Base-by-base conservation (phyloP, 2,797 vertebrate genomes). In the Coreius guichenoti region DNA sequence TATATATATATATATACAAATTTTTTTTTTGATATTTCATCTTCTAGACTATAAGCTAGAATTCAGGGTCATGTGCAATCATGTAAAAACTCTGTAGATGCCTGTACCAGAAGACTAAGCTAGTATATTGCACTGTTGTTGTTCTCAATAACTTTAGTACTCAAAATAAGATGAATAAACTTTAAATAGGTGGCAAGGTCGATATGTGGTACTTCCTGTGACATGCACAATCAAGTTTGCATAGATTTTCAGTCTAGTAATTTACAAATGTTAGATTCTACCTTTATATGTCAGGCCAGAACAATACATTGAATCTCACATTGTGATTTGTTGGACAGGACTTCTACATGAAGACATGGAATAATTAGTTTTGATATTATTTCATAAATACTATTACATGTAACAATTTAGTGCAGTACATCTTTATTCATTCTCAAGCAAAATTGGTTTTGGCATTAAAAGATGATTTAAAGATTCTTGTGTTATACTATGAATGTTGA, bases 191-290 rank as follows among this genome's bases (percentile, higher is more conserved):
- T 47, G 39, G 23, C 45, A 74, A 65, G 12, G 45, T 85, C 77
- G 5, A 73, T 80, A 39, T 65, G 77, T 21, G 51, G 36, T 47
- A 68, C 58, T 73, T 45, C 74, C 45, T 70, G 56, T 65, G 36
- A 58, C 31, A n/a, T 51, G 58, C 21, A 73, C 67, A 85, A 72
- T 77, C 29, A n/a, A 23, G 31, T 47, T 74, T 49, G 77, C 31
- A 77, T 77, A n/a, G n/a, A 65, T 82, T 78, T 87, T 11, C 43
- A 26, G 21, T 43, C 61, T 21, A 81, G 23, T 58, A 56, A 26
- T 26, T n/a, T 65, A 65, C 63, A 88, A 80, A 69, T 58, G 26
- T 69, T 79, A 88, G 70, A 69, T 92, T 90, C 83, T 91, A 90
- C 87, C 89, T 91, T 86, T 56, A 73, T 29, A 7, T 85, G 45